Evolutionary conservation across 2,888 invertebrate species (phyloP), one percentile per base, ranked within the genome.

Genomic region (Stenichneumon culpator): DNA sequence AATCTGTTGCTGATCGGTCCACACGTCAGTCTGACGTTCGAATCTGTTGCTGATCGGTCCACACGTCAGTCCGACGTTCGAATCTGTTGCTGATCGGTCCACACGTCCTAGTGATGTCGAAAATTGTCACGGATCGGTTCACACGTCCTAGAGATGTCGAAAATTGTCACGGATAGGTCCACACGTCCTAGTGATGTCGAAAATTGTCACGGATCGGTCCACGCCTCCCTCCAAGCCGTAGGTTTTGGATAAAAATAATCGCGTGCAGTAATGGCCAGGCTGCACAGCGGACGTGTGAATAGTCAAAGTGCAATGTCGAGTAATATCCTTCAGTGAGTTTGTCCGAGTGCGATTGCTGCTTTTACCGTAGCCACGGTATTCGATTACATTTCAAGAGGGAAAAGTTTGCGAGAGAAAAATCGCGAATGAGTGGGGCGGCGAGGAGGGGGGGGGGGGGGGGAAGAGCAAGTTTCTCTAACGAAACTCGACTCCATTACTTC

Each of bases 401-500:
- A 39, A 67, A 39, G 22, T 39, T 16, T 63, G 28, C 5, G 60
- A 63, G 60, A 63, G 60, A 63, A 32, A 63, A 57, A 57, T 57
- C 57, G 60, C 60, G 6, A 6, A 28, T 32, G 32, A 6, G 16
- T n/a, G n/a, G n/a, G n/a, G n/a, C n/a, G n/a, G n/a, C n/a, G n/a
- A n/a, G 32, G n/a, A 14, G 60, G 14, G 16, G 28, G 7, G 9
- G 6, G 36, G n/a, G 11, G 7, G 19, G 9, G 22, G 0, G 22
- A 22, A 22, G 54, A 22, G 54, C n/a, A 83, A 84, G 83, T 89
- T 87, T 88, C 82, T 84, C 86, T 84, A 84, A 88, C 88, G 89
- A 90, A 90, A 89, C 89, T 87, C 88, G 89, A 86, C 86, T 90
- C 89, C 89, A 91, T 90, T 90, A 90, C 86, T 85, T 89, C 89